Percentiles rank a stretch among this genome's conserved stretches.
phyloP scores from a whole-genome alignment of 1,140 invertebrate genomes.

The Panagrolaimus sp. region DNA sequence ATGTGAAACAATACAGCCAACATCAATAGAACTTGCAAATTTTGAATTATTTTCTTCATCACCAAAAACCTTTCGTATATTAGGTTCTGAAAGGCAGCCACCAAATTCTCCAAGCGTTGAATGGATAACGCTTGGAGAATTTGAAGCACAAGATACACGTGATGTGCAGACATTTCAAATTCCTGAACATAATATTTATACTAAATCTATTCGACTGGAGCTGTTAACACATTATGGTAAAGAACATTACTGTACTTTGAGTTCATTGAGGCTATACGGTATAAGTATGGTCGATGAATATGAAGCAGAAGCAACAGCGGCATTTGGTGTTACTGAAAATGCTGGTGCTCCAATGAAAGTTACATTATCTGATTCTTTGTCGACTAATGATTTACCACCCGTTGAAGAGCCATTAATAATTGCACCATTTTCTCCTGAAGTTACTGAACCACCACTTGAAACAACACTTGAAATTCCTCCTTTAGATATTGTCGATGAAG shows the following conservation, averaged over 20 bases:
- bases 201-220: constrained; percentile 78
- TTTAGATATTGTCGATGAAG: too few species aligned
- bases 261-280: constrained; percentile 80
- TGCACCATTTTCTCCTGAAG: background rate
- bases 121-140: constrained; percentile 79
- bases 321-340: background rate
- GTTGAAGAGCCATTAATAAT: background rate
- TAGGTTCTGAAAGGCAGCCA: constrained; percentile 81
- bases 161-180: constrained; percentile 76
- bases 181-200: constrained; percentile 72
- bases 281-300: constrained; percentile 65
- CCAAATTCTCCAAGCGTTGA: too few species aligned
- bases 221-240: constrained; percentile 84
- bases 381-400: background rate
- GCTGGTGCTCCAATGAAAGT: background rate
- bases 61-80: constrained; percentile 75
- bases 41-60: constrained; percentile 96
- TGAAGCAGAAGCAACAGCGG: constrained; percentile 48
- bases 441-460: constrained; percentile 16
- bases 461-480: too few species aligned
- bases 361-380: too few species aligned
- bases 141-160: constrained; percentile 77
- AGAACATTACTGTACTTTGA: constrained; percentile 94
- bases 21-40: constrained; percentile 78
- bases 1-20: constrained; percentile 82